Evolutionary conservation across 2,113 vertebrate species (phyloP).

Genomic region (Oryzias melastigma): DNA sequence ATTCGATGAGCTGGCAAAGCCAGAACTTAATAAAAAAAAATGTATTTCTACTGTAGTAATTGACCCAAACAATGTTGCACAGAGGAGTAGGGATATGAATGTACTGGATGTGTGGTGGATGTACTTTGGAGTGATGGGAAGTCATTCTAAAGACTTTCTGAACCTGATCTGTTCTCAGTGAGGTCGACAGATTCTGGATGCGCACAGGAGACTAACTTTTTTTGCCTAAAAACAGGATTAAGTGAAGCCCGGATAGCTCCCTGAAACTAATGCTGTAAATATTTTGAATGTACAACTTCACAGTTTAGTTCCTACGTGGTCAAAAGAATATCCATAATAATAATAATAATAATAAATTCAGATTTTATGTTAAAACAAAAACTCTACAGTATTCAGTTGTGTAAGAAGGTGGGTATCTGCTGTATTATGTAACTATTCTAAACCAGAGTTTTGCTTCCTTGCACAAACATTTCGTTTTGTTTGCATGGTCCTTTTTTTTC

Average conservation of each 20-base stretch:
- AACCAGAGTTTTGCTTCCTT: conserved; percentile 79
- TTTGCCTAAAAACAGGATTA: conserved; percentile 32
- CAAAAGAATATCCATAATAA: conserved; percentile 38
- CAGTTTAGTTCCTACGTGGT: conserved; percentile 44
- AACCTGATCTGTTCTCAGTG: conserved; percentile 14
- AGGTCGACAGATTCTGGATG: conserved; percentile 21
- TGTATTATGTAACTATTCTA: conserved; percentile 63
- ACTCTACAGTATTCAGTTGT: conserved; percentile 56
- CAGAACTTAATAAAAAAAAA: conserved; percentile 17
- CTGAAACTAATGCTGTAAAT: conserved; percentile 65
- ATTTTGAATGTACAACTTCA: conserved; percentile 67
- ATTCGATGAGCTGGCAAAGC: conserved; percentile 10
- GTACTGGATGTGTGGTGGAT: conserved; percentile 37
- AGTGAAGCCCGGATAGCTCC: conserved; percentile 14
- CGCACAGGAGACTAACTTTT: conserved; percentile 34
- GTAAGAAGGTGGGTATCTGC: conserved; percentile 55
- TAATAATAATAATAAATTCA: conserved; percentile 22
- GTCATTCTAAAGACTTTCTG: conserved; percentile 1
- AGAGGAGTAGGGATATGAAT: conserved; percentile 58
- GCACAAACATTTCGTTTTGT: conserved; percentile 72
- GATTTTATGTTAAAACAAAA: conserved; percentile 11
- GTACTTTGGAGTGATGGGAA: conserved; percentile 12
- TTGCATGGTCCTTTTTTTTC: conserved; percentile 77
- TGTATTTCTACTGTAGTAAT: no score
- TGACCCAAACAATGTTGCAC: conserved; percentile 51